Evolutionary conservation across 2,113 vertebrate genomes (phyloP), one percentile per base, ranked within the genome.

Genomic region (Ondatra zibethicus): DNA sequence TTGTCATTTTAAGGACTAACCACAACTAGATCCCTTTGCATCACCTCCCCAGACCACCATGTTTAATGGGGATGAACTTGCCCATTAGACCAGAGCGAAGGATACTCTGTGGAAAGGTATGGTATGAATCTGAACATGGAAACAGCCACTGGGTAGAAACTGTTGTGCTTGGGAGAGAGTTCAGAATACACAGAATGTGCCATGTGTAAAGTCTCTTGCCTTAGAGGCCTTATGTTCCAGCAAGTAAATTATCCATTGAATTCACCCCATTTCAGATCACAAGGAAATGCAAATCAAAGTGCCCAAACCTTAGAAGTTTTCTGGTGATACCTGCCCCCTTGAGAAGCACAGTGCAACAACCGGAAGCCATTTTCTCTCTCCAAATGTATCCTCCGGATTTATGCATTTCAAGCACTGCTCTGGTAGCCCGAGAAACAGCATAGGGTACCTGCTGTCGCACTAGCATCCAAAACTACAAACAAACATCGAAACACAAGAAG

Each of bases 371-470:
- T 81, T 39, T 0, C 29, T 97, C 91, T 85, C 77, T 97, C 94
- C 85, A 39, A 92, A 88, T n/a, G 36, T 70, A 91, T 75, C 86
- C 95, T 95, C 61, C 47, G 70, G 19, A 88, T 78, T 97, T 92
- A 31, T 47, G 95, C 95, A 72, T 58, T 42, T 96, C 85, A 82
- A 55, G 39, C 80, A n/a, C 4, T 23, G 19, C 70, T 36, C 82
- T 55, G 82, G 45, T 77, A 88, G 92, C 55, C 78, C 27, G 12
- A 97, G 66, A 91, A 95, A 77, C 17, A 88, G 50, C 66, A 72
- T 63, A 93, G 93, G 2, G 31, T 63, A 68, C 7, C 86, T 45
- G 47, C 36, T 95, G 93, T 52, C 33, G 73, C 84, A 89, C 31
- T 80, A 89, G 95, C 90, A 72, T 47, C n/a, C 81, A 92, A 65